A percentile compares a stretch with the other conserved stretches of the same genome.
These are phyloP conservation scores for Fregata magnificens DNA, from an alignment of 2,113 vertebrate species.

Conservation along the genomic window DNA sequence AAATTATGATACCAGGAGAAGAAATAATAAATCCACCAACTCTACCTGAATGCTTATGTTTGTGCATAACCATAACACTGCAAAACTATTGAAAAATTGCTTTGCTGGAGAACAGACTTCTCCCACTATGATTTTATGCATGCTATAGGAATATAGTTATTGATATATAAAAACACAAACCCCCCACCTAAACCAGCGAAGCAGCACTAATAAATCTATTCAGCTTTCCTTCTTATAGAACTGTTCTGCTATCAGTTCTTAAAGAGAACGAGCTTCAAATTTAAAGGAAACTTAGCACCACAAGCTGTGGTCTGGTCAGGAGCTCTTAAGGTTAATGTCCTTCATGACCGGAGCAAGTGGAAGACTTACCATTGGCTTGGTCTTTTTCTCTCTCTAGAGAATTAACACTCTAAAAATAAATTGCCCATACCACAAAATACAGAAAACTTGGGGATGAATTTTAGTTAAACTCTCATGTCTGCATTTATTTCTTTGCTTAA, in stretches of 20 bases:
- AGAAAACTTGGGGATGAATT: neutral
- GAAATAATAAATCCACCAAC: neutral
- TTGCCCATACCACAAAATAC: neutral
- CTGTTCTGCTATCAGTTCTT: neutral
- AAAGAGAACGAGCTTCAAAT: neutral
- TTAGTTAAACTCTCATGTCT: neutral
- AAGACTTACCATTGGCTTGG: neutral
- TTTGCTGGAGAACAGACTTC: neutral
- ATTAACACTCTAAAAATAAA: neutral
- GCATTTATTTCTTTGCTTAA: neutral
- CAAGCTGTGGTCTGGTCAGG: neutral
- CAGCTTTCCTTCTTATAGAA: neutral
- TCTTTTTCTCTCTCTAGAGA: neutral
- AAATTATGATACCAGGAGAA: neutral
- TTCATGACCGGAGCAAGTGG: neutral
- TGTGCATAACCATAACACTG: neutral
- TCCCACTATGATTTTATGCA: neutral
- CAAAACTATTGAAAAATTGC: neutral
- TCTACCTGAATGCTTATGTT: neutral
- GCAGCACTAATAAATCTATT: neutral
- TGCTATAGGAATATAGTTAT: neutral
- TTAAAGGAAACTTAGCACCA: neutral
- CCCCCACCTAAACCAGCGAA: neutral
- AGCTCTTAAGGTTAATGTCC: neutral
- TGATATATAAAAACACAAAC: neutral